phyloP scores from a whole-genome alignment of 2,113 vertebrate genomes.

The Urocolius indicus region DNA sequence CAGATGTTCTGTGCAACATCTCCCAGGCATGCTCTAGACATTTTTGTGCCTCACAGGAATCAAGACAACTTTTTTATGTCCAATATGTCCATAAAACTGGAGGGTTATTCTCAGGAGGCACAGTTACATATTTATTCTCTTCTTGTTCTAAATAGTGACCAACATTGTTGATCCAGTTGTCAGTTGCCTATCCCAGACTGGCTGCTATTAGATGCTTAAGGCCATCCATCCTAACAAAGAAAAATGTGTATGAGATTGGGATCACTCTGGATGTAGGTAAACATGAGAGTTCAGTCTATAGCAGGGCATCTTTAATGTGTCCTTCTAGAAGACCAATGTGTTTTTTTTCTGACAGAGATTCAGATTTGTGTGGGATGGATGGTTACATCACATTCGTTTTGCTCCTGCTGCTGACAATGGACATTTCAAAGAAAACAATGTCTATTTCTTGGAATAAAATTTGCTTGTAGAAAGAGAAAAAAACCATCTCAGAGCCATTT shows the following conservation, averaged over 20 bases:
- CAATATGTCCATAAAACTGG: not conserved
- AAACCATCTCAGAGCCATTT: conserved; percentile 34
- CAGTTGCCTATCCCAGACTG: not conserved
- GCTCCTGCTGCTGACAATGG: conserved; percentile 40
- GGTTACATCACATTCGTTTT: conserved; percentile 4
- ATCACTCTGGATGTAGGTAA: not conserved
- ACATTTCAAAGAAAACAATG: conserved; percentile 49
- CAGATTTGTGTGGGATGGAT: not conserved
- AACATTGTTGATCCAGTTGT: not conserved
- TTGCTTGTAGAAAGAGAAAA: not conserved
- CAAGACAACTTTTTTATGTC: not conserved
- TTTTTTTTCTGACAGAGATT: not conserved
- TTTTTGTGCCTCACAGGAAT: not conserved
- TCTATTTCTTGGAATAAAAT: conserved; percentile 53
- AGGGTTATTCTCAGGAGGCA: not conserved
- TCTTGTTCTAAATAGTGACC: not conserved
- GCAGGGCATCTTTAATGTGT: not conserved
- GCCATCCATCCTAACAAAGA: not conserved
- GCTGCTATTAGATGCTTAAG: not conserved
- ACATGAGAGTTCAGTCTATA: not conserved
- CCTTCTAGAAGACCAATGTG: not conserved
- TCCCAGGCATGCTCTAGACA: not conserved
- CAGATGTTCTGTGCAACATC: not conserved
- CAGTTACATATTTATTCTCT: not conserved
- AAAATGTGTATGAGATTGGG: not conserved